Conservation (phyloP, 37 sponge, comb jelly and placozoan genomes). For the Axinella damicornis region DNA sequence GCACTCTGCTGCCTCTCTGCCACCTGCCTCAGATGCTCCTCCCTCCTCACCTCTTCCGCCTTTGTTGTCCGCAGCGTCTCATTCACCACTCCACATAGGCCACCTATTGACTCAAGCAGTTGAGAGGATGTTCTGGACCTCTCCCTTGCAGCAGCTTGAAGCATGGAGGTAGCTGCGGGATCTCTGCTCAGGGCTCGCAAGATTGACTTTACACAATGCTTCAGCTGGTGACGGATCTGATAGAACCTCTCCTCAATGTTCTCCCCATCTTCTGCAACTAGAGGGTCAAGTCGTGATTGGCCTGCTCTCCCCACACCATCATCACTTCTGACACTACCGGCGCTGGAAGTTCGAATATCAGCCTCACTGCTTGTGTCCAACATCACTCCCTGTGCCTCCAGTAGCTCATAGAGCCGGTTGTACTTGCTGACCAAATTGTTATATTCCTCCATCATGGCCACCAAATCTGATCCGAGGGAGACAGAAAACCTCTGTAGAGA, state of each 20-base stretch:
- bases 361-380: not conserved
- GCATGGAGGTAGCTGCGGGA: slow-evolving; percentile 62
- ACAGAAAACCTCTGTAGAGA: slow-evolving; percentile 63
- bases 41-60: slow-evolving; percentile 80
- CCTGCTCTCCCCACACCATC: too few relatives aligned
- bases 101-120: slow-evolving; percentile 13
- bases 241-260: slow-evolving; percentile 25
- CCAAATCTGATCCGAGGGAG: slow-evolving; percentile 76
- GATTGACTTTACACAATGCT: slow-evolving; percentile 67
- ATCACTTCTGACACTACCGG: too few relatives aligned
- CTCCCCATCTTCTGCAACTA: too few relatives aligned
- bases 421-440: slow-evolving; percentile 45
- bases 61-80: slow-evolving; percentile 85
- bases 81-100: slow-evolving; percentile 51
- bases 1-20: slow-evolving; percentile 60
- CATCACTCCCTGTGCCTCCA: not conserved
- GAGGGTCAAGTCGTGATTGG: too few relatives aligned
- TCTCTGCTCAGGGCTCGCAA: slow-evolving; percentile 66
- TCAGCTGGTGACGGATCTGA: slow-evolving; percentile 37
- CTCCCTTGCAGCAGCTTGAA: slow-evolving; percentile 23
- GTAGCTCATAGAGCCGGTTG: not conserved
- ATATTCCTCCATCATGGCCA: slow-evolving; percentile 77
- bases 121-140: not conserved
- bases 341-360: not conserved
- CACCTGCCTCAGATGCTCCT: slow-evolving; percentile 59